Conservation (phyloP, 2,888 invertebrate species). For the Iphiclides podalirius region DNA sequence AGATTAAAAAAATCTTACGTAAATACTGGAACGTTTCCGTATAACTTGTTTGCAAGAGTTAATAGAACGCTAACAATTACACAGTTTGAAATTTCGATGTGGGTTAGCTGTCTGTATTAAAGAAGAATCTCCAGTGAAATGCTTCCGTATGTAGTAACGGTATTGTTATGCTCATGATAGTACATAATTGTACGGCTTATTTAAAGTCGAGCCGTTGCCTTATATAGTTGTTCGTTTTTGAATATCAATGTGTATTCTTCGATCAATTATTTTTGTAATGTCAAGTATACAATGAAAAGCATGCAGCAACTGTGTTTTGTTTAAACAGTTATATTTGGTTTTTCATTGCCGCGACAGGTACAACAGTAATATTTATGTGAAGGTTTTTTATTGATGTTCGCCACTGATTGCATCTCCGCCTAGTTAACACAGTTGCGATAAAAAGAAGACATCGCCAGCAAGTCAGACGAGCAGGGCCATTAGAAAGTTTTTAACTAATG, state of each 20-base stretch:
- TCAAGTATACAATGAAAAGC: no score
- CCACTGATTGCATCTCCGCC: not conserved
- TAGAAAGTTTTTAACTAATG: conserved; percentile 2
- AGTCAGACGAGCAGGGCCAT: not conserved
- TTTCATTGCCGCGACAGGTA: no score
- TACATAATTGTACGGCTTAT: conserved; percentile 15
- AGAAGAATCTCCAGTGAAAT: conserved; percentile 16
- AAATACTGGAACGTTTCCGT: conserved; percentile 7
- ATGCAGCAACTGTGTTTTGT: no score
- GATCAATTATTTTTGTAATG: no score
- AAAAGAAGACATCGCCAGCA: not conserved
- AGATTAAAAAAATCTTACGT: conserved; percentile 15
- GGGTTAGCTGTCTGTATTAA: conserved; percentile 12
- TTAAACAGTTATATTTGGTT: no score
- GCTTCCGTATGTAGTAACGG: conserved; percentile 17
- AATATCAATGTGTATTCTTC: no score
- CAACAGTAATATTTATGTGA: no score
- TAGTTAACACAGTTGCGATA: not conserved
- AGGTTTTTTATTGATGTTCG: not conserved
- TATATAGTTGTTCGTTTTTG: no score
- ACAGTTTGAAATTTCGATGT: conserved; percentile 20
- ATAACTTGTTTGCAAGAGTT: conserved; percentile 13
- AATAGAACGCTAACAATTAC: conserved; percentile 21
- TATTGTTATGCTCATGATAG: conserved; percentile 18
- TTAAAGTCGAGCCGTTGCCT: not conserved